These are phyloP conservation scores for Ecliptopera silaceata DNA, from an alignment of 2,888 invertebrate genomes.

Conservation along the genomic window DNA sequence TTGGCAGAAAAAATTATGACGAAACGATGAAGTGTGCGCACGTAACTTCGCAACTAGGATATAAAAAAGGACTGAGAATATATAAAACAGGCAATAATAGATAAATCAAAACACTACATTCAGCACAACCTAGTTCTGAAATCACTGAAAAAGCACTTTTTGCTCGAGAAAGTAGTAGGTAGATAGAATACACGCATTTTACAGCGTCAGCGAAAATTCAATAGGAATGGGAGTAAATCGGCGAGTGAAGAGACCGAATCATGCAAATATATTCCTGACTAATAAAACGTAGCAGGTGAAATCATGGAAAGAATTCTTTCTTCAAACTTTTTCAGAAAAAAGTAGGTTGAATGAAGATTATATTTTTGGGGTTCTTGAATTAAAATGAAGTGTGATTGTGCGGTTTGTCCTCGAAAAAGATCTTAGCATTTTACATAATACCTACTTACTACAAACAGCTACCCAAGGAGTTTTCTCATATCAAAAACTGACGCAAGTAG, in stretches of 20 bases:
- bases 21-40: no score
- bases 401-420: not conserved
- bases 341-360: not conserved
- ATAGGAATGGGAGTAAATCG: slow-evolving; percentile 45
- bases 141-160: slow-evolving; percentile 47
- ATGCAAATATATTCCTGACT: slow-evolving; percentile 28
- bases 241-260: slow-evolving; percentile 23
- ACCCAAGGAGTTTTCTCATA: not conserved
- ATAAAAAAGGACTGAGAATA: no score
- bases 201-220: slow-evolving; percentile 61
- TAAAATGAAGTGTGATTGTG: not conserved
- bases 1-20: no score
- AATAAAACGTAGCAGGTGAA: slow-evolving; percentile 17
- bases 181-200: slow-evolving; percentile 49
- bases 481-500: not conserved
- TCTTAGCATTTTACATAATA: not conserved
- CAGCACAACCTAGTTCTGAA: slow-evolving; percentile 35
- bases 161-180: slow-evolving; percentile 33
- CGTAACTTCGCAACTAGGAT: no score
- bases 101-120: not conserved
- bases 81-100: not conserved
- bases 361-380: slow-evolving; percentile 5
- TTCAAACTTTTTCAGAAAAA: slow-evolving; percentile 2
- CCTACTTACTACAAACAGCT: no score
- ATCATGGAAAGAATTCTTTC: not conserved